Evolutionary conservation across 2,888 invertebrate species (phyloP).

Genomic region (Leptinotarsa haldemani): DNA sequence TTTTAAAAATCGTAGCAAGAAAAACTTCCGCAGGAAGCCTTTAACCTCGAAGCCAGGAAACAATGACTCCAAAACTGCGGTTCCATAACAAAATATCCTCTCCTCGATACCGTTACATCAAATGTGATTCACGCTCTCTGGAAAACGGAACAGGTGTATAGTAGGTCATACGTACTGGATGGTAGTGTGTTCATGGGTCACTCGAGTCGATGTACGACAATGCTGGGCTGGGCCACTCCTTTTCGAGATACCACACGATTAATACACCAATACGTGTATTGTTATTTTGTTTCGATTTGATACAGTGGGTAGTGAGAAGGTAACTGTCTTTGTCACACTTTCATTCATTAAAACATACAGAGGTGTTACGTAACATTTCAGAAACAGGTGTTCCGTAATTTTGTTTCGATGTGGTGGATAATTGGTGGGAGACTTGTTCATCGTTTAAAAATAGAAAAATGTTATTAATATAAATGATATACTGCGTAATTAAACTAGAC

Average conservation of each 20-base stretch:
- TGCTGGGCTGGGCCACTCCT: conserved; percentile 32
- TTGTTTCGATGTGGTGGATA: conserved; percentile 6
- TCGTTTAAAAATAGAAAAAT: conserved; percentile 16
- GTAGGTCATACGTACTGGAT: conserved; percentile 30
- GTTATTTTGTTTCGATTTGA: conserved; percentile 27
- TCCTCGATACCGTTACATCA: conserved; percentile 30
- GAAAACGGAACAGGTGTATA: conserved; percentile 32
- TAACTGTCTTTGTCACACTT: conserved; percentile 34
- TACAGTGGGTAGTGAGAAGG: conserved; percentile 24
- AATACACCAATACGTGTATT: conserved; percentile 17
- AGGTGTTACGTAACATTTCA: conserved; percentile 27
- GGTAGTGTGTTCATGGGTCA: conserved; percentile 18
- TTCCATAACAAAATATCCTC: conserved; percentile 26
- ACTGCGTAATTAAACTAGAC: conserved; percentile 13
- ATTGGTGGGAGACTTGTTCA: conserved; percentile 6
- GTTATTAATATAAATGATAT: conserved; percentile 15
- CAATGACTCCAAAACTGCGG: conserved; percentile 1
- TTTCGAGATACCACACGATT: conserved; percentile 33
- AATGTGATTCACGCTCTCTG: conserved; percentile 31
- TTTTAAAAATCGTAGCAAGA: neutral
- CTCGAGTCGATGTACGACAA: conserved; percentile 37
- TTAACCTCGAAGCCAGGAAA: neutral
- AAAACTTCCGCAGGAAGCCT: neutral
- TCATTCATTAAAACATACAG: conserved; percentile 34
- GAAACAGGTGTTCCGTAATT: conserved; percentile 29